Conservation (phyloP, 2,888 invertebrate species). For the Barypeithes pellucidus region DNA sequence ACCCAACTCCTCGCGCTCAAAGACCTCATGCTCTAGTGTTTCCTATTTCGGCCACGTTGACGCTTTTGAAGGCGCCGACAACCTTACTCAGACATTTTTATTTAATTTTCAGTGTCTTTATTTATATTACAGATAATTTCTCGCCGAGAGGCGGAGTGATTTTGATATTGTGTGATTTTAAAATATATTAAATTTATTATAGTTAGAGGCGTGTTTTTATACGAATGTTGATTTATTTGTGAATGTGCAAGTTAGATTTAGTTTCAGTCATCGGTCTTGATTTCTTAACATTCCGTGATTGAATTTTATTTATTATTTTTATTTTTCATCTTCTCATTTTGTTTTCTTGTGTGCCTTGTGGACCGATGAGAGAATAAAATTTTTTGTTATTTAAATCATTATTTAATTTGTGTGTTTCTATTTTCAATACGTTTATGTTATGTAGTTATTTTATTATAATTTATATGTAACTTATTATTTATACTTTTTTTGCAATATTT, state of each 20-base stretch:
- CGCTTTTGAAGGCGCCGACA: conserved; percentile 38
- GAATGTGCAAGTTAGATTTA: conserved; percentile 68
- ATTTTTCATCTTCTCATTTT: conserved; percentile 64
- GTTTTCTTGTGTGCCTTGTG: conserved; percentile 60
- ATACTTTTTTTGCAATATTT: conserved; percentile 68
- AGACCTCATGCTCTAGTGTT: conserved; percentile 65
- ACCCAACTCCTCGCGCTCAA: conserved; percentile 63
- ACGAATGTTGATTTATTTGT: conserved; percentile 68
- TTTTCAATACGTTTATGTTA: conserved; percentile 69
- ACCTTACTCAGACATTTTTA: conserved; percentile 64
- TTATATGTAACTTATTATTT: conserved; percentile 73
- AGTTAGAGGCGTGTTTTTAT: conserved; percentile 67
- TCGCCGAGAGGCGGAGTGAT: conserved; percentile 69
- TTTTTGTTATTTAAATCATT: conserved; percentile 72
- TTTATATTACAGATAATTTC: conserved; percentile 67
- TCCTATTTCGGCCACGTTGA: conserved; percentile 32
- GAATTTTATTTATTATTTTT: conserved; percentile 67
- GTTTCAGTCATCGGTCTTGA: conserved; percentile 69
- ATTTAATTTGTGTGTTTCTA: conserved; percentile 71
- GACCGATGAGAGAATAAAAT: conserved; percentile 69
- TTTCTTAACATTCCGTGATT: conserved; percentile 68
- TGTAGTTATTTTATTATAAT: conserved; percentile 72
- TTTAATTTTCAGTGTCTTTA: conserved; percentile 67
- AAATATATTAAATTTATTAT: conserved; percentile 65
- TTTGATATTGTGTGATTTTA: conserved; percentile 72